Base-by-base conservation (phyloP, 2,797 vertebrate species). In the Anolis apletophallus region DNA sequence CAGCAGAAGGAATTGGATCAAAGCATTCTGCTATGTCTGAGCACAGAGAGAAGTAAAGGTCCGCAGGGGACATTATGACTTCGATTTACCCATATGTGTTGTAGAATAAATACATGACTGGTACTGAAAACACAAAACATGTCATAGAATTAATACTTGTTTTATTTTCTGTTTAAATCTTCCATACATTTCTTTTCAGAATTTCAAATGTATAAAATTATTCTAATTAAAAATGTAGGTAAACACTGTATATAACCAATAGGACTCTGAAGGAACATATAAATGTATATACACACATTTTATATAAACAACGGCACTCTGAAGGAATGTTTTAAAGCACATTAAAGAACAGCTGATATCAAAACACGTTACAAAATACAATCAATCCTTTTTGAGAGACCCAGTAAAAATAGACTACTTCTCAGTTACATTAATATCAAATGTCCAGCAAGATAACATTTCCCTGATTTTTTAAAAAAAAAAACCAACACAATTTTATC, bases 111-210 rank as follows among this genome's bases (percentile, higher is more conserved):
- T 8, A 21, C 2, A 84, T 67, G 67, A 68, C 4, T 54, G 8
- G 46, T 77, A 85, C 88, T 21, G 67, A 85, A 88, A 82, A 79
- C 0, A 52, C 81, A 29, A 10, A 64, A 10, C 55, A 85, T 26
- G 1, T 77, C 40, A 76, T 81, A 93, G 92, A 17, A 83, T 87
- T 93, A 93, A 85, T 73, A n/a, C 67, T 88, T 40, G 29, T 76
- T 97, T 96, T 95, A 95, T 95, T 95, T 86, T 74, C 2, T 80
- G 72, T 34, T 52, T 93, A 96, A 91, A 2, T 36, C 83, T 81
- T 88, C 85, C 93, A 94, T 88, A 93, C 89, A 64, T 17, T 57
- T 64, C 29, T 73, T 86, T 64, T 84, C 84, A 72, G 23, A 84
- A 92, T 89, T 88, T 89, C 29, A 90, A 89, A 61, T 67, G 86